Conservation (phyloP, 2,797 vertebrate genomes). For the Gastrophryne carolinensis region DNA sequence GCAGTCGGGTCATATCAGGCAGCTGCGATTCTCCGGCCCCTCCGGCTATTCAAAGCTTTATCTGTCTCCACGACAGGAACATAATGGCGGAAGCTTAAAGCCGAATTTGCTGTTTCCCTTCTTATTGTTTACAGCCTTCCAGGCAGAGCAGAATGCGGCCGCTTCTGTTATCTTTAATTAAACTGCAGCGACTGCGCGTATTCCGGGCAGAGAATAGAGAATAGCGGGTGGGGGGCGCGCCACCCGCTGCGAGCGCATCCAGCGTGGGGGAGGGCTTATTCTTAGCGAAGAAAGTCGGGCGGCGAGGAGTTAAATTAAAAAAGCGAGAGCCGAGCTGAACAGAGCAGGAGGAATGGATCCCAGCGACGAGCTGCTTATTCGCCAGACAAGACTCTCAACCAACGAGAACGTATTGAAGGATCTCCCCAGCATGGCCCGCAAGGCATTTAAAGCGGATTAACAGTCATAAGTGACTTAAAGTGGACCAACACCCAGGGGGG, state of each 20-base stretch:
- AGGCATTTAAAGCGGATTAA: too few species aligned
- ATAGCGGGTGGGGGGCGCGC: neutral
- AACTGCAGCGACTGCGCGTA: neutral
- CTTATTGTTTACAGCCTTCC: conserved; percentile 16
- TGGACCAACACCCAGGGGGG: too few species aligned
- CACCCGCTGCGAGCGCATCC: neutral
- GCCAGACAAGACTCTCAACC: too few species aligned
- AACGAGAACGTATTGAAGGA: too few species aligned
- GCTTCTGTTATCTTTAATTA: conserved; percentile 40
- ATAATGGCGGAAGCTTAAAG: neutral
- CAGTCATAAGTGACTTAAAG: too few species aligned
- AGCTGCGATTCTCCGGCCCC: neutral
- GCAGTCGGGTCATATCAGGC: neutral
- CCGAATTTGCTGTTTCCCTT: neutral
- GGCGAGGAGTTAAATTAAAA: neutral
- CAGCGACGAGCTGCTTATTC: too few species aligned
- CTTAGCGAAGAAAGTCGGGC: neutral
- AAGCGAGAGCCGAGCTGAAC: neutral
- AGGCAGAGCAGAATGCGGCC: neutral
- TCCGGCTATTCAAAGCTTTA: conserved; percentile 19
- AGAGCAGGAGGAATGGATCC: too few species aligned
- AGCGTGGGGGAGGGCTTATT: neutral
- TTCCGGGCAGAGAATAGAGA: neutral
- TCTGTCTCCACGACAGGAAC: conserved; percentile 7
- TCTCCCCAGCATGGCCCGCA: too few species aligned